Evolutionary conservation across 1,140 invertebrate genomes (phyloP).

Genomic region (Drosophila triauraria): DNA sequence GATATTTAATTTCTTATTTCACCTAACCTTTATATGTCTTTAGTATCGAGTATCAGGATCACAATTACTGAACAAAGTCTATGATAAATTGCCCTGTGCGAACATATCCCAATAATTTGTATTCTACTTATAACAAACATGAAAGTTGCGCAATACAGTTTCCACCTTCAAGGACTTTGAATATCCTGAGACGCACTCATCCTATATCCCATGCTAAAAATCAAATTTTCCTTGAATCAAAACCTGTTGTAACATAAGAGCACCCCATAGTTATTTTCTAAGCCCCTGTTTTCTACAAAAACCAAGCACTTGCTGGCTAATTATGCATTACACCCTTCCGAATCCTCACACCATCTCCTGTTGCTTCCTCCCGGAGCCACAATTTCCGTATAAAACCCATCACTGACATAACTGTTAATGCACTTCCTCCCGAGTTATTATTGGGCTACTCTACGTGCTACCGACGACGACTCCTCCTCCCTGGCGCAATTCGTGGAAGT

Average conservation of each 20-base stretch:
- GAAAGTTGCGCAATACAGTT: neutral
- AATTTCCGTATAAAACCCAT: slow-evolving; percentile 48
- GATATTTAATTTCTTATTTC: no score
- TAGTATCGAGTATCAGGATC: no score
- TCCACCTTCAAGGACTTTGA: neutral
- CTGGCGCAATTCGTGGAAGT: slow-evolving; percentile 64
- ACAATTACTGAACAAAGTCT: no score
- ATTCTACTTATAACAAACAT: no score
- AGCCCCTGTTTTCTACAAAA: neutral
- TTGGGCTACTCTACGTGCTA: slow-evolving; percentile 53
- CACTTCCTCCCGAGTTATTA: slow-evolving; percentile 39
- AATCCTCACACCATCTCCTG: slow-evolving; percentile 17
- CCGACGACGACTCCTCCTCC: slow-evolving; percentile 33
- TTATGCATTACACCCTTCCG: slow-evolving; percentile 21
- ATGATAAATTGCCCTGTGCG: no score
- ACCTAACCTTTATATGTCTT: no score
- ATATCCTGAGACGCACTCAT: neutral
- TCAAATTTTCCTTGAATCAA: neutral
- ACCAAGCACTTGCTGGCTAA: slow-evolving; percentile 8
- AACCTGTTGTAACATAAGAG: neutral
- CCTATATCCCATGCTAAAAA: neutral
- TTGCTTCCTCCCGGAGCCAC: slow-evolving; percentile 12
- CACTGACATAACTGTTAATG: slow-evolving; percentile 59
- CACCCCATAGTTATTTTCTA: neutral
- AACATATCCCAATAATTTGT: no score